These are phyloP conservation scores for Tichodroma muraria DNA, from an alignment of 2,113 vertebrate genomes.

Conservation along the genomic window DNA sequence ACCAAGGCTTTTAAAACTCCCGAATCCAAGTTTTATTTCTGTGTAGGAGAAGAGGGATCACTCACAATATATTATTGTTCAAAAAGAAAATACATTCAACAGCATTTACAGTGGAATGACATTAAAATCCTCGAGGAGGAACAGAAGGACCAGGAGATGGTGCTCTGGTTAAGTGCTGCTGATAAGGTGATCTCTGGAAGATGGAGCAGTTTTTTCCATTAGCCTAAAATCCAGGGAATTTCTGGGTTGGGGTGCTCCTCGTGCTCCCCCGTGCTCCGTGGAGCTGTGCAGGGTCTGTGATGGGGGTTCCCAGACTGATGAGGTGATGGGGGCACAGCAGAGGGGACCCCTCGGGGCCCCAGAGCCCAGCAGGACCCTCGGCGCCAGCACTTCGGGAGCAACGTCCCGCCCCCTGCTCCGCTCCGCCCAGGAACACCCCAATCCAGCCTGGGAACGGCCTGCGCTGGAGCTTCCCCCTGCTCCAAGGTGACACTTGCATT, in stretches of 20 bases:
- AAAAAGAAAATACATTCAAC: slow-evolving; percentile 55
- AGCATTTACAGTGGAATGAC: slow-evolving; percentile 61
- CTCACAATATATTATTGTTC: slow-evolving; percentile 45
- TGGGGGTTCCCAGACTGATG: background rate
- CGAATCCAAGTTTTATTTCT: slow-evolving; percentile 56
- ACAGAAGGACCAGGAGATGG: slow-evolving; percentile 12
- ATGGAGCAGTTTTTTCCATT: background rate
- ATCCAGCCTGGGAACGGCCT: background rate
- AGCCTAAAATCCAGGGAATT: background rate
- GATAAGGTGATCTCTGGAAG: background rate
- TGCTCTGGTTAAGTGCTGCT: background rate
- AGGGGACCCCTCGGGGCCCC: background rate
- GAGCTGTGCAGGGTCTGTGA: background rate
- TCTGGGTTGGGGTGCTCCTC: background rate
- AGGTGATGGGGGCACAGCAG: background rate
- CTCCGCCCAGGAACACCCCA: rapidly evolving
- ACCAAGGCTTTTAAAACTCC: slow-evolving; percentile 14
- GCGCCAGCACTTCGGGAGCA: background rate
- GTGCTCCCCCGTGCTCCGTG: rapidly evolving
- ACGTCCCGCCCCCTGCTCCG: background rate
- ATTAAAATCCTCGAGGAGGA: background rate
- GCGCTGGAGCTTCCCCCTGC: background rate
- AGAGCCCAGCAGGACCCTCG: background rate
- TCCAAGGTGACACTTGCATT: background rate
- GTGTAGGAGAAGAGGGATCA: slow-evolving; percentile 44